Evolutionary conservation across 2,797 vertebrate genomes (phyloP).

Genomic region (Gymnoscopelus microlampas): DNA sequence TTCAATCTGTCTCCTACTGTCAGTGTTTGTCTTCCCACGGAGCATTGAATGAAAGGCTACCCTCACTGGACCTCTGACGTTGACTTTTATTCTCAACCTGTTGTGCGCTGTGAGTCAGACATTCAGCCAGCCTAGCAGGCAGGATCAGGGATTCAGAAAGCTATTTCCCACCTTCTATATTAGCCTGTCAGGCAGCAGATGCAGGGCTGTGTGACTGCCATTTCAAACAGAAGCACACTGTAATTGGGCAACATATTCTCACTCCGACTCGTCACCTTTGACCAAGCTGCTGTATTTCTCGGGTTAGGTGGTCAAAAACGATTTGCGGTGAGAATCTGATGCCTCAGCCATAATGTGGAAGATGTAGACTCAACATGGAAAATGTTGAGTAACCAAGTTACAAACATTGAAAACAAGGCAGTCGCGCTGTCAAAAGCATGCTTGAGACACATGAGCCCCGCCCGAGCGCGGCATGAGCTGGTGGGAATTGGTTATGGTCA

Average conservation of each 20-base stretch:
- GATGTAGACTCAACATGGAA: no score
- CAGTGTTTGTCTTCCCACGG: conserved; percentile 24
- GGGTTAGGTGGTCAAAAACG: no score
- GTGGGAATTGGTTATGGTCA: no score
- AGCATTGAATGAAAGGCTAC: conserved; percentile 15
- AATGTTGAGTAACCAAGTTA: no score
- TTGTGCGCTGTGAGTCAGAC: conserved; percentile 29
- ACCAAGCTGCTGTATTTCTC: no score
- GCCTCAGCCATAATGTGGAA: no score
- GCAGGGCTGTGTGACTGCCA: conserved; percentile 8
- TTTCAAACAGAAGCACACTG: conserved; percentile 17
- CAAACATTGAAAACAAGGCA: no score
- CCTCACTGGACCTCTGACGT: conserved; percentile 28
- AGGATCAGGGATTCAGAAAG: conserved; percentile 15
- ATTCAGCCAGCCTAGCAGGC: background rate
- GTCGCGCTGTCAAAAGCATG: no score
- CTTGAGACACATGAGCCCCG: no score
- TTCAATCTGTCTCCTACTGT: conserved; percentile 35
- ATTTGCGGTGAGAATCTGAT: no score
- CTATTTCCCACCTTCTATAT: conserved; percentile 2
- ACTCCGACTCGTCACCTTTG: no score
- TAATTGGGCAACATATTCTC: background rate
- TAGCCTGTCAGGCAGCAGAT: conserved; percentile 10
- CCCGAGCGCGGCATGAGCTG: no score
- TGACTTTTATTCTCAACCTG: conserved; percentile 31